Percentiles rank a stretch among this genome's conserved stretches.
Conservation (phyloP, 2,888 invertebrate species). For the Plebejus argus region DNA sequence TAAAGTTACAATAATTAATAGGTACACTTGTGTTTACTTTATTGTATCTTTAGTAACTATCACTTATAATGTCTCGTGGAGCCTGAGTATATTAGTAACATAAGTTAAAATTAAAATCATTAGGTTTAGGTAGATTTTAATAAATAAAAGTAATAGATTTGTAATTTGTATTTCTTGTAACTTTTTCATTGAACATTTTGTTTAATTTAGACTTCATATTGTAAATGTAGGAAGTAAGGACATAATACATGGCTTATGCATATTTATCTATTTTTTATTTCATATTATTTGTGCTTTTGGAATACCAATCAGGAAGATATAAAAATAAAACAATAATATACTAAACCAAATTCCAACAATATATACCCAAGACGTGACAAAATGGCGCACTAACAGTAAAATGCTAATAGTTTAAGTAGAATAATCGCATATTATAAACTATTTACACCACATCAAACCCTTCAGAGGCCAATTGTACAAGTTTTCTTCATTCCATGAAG, state of each 20-base stretch:
- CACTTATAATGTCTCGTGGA: not conserved
- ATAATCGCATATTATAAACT: not conserved
- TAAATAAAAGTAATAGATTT: not conserved
- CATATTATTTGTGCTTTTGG: not conserved
- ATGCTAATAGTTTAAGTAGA: not conserved
- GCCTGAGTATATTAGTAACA: not conserved
- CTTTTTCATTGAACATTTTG: conserved; percentile 9
- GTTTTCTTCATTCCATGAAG: not conserved
- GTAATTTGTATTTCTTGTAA: not conserved
- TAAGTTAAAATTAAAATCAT: not conserved
- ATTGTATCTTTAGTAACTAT: not conserved
- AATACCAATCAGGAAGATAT: not conserved
- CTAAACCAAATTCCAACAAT: not conserved
- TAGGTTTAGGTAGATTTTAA: not conserved
- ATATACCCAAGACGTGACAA: not conserved
- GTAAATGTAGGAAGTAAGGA: not conserved
- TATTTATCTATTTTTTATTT: not conserved
- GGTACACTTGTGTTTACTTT: no score
- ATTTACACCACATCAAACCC: not conserved
- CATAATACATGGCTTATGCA: not conserved
- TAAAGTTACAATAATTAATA: no score
- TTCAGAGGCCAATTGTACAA: not conserved
- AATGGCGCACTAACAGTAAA: not conserved
- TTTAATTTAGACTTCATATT: not conserved
- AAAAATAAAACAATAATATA: not conserved